Percentiles rank a stretch among this genome's conserved stretches.
These are phyloP conservation scores for Hemibates koningsi DNA, from an alignment of 2,113 vertebrate genomes.

Conservation along the genomic window DNA sequence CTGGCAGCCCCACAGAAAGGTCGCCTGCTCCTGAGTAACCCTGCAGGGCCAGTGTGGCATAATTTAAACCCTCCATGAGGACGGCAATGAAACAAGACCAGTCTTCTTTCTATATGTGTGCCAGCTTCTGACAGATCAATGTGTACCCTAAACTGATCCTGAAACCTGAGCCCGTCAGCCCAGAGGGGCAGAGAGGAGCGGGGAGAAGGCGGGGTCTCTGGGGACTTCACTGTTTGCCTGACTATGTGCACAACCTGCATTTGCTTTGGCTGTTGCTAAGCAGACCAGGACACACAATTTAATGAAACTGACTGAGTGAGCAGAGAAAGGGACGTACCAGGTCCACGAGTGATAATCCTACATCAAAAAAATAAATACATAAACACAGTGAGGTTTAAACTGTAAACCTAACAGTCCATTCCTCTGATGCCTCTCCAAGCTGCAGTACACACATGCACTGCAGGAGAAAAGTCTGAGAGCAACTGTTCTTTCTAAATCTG, in stretches of 20 bases:
- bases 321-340: not conserved
- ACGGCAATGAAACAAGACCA: constrained; percentile 16
- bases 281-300: constrained; percentile 31
- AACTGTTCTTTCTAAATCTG: constrained; percentile 67
- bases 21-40: constrained; percentile 55
- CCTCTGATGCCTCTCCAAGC: not conserved
- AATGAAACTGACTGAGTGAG: constrained; percentile 1
- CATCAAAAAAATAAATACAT: not conserved
- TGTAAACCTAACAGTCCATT: not conserved
- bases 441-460: not conserved
- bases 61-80: constrained; percentile 23
- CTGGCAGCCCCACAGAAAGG: constrained; percentile 13
- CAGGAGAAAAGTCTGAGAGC: constrained; percentile 11
- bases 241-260: constrained; percentile 27
- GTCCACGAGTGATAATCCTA: not conserved
- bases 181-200: not conserved
- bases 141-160: constrained; percentile 16
- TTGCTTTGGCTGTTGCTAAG: constrained; percentile 35
- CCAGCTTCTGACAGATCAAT: constrained; percentile 24
- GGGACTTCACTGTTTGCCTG: constrained; percentile 13
- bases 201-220: not conserved
- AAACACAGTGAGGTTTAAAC: not conserved
- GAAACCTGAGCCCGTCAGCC: constrained; percentile 45
- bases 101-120: constrained; percentile 6
- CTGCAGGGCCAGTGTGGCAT: constrained; percentile 9